These are phyloP conservation scores for Platysternon megacephalum DNA, from an alignment of 2,113 vertebrate genomes.

Conservation along the genomic window DNA sequence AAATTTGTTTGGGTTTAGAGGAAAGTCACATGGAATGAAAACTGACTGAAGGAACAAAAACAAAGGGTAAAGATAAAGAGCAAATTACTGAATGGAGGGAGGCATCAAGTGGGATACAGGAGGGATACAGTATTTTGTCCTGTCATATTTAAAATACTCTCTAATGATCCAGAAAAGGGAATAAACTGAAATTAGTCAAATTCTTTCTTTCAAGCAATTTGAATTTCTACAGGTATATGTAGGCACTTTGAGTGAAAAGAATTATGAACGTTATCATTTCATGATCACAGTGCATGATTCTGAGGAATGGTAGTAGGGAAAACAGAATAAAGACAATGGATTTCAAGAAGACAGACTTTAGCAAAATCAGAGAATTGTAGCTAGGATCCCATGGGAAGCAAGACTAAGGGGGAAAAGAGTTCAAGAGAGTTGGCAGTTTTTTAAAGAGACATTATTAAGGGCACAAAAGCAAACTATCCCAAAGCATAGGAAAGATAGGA, in stretches of 20 bases:
- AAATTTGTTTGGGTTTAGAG: background rate
- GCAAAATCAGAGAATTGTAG: too few species aligned
- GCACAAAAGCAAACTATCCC: too few species aligned
- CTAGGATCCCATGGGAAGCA: too few species aligned
- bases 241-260: background rate
- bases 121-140: background rate
- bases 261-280: background rate
- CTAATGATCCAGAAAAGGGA: background rate
- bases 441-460: too few species aligned
- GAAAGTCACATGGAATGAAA: background rate
- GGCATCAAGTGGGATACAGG: background rate
- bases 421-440: too few species aligned
- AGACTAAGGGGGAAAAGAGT: too few species aligned
- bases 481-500: too few species aligned
- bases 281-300: background rate
- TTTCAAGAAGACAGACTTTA: too few species aligned
- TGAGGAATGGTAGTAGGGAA: too few species aligned
- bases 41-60: background rate
- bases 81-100: background rate
- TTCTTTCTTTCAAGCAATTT: background rate
- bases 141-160: background rate
- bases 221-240: background rate
- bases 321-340: too few species aligned
- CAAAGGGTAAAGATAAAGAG: background rate
- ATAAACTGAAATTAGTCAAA: too few species aligned